Evolutionary conservation across 1,140 invertebrate genomes (phyloP).

Genomic region (Drosophila sproati): DNA sequence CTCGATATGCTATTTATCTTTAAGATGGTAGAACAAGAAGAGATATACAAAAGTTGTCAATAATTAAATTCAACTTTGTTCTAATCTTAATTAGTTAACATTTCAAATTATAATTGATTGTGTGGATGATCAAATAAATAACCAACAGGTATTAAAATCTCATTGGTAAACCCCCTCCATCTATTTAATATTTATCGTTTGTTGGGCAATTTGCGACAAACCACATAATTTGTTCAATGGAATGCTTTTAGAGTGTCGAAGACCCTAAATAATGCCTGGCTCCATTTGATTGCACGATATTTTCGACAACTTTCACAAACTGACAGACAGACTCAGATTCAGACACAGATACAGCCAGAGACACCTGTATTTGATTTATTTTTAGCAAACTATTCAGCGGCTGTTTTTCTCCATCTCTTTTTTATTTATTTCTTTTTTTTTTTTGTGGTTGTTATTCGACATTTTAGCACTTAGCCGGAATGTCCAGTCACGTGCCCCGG

Average conservation of each 20-base stretch:
- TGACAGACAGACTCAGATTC: constrained; percentile 5
- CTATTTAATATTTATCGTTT: background rate
- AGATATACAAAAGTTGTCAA: too few relatives aligned
- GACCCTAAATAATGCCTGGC: constrained; percentile 11
- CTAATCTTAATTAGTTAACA: too few relatives aligned
- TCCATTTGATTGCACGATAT: constrained; percentile 34
- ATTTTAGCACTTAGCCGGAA: constrained; percentile 58
- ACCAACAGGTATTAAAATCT: background rate
- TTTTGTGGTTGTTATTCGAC: constrained; percentile 24
- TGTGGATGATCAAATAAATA: too few relatives aligned
- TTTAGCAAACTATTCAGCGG: constrained; percentile 45
- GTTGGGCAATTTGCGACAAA: background rate
- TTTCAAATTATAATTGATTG: too few relatives aligned
- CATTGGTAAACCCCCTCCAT: too few relatives aligned
- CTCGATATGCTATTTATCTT: too few relatives aligned
- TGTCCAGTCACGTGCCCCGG: constrained; percentile 70
- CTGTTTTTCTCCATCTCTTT: constrained; percentile 20
- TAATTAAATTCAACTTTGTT: too few relatives aligned
- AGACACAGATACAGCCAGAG: background rate
- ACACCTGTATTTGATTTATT: constrained; percentile 55
- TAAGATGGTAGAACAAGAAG: background rate
- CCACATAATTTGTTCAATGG: background rate
- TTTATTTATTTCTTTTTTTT: constrained; percentile 16
- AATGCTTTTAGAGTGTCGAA: background rate
- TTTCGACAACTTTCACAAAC: constrained; percentile 47